These are phyloP conservation scores for Megaptera novaeangliae DNA, from an alignment of 2,113 vertebrate species.

Conservation along the genomic window DNA sequence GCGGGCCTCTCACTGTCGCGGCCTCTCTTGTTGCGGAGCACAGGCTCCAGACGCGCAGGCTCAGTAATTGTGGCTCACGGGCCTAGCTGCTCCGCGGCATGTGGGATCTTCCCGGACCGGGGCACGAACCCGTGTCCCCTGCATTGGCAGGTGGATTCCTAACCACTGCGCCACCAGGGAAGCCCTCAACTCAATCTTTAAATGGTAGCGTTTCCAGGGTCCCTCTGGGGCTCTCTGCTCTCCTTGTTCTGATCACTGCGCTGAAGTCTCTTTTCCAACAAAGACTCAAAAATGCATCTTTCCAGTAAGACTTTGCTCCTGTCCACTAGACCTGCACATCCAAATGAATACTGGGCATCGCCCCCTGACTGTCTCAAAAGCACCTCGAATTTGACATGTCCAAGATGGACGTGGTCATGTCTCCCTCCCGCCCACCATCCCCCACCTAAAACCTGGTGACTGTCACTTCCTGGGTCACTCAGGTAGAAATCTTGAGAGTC, in stretches of 20 bases:
- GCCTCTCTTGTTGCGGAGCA: no score
- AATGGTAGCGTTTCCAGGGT: slow-evolving; percentile 16
- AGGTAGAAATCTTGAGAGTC: not conserved
- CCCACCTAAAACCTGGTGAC: not conserved
- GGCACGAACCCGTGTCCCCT: no score
- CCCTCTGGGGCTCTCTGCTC: not conserved
- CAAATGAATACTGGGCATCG: not conserved
- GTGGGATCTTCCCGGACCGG: no score
- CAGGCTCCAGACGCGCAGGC: no score
- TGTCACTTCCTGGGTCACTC: not conserved
- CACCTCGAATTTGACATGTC: not conserved
- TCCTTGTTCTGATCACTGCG: not conserved
- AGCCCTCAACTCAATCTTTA: slow-evolving; percentile 10
- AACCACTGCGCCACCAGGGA: no score
- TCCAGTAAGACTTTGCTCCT: not conserved
- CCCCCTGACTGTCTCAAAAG: not conserved
- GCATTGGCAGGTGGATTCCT: no score
- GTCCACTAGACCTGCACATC: not conserved
- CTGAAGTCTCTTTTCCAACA: slow-evolving; percentile 21
- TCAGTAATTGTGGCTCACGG: no score
- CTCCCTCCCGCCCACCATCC: not conserved
- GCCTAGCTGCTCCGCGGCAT: no score
- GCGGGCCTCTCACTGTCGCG: no score
- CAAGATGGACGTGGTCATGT: not conserved
- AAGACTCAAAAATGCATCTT: not conserved